Conservation (phyloP, 2,797 vertebrate species). For the Chlorospingus flavigularis region DNA sequence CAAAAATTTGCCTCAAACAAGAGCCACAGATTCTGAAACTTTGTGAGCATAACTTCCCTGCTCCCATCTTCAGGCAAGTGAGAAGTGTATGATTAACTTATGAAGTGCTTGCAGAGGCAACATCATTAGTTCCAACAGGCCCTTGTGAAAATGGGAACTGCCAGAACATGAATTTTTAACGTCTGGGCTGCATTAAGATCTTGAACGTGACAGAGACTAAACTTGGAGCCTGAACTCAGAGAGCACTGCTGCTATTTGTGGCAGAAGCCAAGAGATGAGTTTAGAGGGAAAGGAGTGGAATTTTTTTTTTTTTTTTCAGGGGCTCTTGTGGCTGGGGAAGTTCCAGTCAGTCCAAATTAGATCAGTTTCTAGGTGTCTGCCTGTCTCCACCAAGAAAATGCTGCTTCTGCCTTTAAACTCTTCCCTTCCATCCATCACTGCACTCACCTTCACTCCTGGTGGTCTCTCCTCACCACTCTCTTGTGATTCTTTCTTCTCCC, state of each 20-base stretch:
- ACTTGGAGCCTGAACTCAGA: slow-evolving; percentile 17
- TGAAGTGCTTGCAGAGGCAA: not conserved
- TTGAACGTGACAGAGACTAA: not conserved
- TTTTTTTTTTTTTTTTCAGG: not conserved
- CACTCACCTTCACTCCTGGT: not conserved
- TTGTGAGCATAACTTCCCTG: not conserved
- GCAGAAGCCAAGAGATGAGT: not conserved
- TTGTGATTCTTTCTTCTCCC: not conserved
- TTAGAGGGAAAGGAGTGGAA: not conserved
- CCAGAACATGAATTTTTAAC: slow-evolving; percentile 51
- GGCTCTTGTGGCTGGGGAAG: not conserved
- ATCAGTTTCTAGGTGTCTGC: not conserved
- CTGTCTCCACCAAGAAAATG: not conserved
- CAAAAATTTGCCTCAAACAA: not conserved
- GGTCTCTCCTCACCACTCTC: not conserved
- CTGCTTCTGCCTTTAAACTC: not conserved
- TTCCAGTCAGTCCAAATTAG: not conserved
- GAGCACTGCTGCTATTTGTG: not conserved
- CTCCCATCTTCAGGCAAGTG: not conserved
- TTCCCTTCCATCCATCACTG: not conserved
- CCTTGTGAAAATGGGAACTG: slow-evolving; percentile 40
- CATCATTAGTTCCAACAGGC: not conserved
- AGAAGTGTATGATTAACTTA: slow-evolving; percentile 52
- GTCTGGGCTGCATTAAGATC: slow-evolving; percentile 19
- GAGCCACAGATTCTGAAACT: not conserved